Conservation (phyloP, 2,888 invertebrate species). For the Tipula unca region DNA sequence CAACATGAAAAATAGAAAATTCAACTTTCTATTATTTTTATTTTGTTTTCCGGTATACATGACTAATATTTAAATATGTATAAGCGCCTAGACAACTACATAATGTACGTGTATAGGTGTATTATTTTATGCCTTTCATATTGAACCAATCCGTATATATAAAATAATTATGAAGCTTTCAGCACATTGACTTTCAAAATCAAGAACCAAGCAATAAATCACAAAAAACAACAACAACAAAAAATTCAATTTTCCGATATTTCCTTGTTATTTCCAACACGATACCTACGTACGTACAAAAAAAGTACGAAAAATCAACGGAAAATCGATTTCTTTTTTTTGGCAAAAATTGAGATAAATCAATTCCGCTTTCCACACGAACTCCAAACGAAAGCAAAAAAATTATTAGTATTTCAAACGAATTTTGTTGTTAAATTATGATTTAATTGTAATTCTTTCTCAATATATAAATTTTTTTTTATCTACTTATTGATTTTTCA, state of each 20-base stretch:
- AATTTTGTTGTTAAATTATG: conserved; percentile 8
- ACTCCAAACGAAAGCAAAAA: not conserved
- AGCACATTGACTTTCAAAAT: not conserved
- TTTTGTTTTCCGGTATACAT: not conserved
- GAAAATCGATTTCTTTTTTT: not conserved
- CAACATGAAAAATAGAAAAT: not conserved
- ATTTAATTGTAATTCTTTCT: conserved; percentile 8
- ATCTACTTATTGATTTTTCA: not conserved
- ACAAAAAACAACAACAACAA: not conserved
- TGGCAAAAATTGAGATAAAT: not conserved
- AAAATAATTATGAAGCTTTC: not conserved
- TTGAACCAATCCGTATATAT: not conserved
- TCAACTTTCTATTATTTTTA: not conserved
- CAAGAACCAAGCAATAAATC: not conserved
- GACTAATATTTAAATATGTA: not conserved
- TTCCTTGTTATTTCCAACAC: not conserved
- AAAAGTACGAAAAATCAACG: not conserved
- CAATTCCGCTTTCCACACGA: not conserved
- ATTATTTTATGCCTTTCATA: not conserved
- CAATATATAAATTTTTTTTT: not conserved
- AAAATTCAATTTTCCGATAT: not conserved
- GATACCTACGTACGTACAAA: not conserved
- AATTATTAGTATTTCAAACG: not conserved
- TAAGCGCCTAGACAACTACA: not conserved
- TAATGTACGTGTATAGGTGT: not conserved